Evolutionary conservation across 2,888 invertebrate species (phyloP).

Genomic region (Tetranychus piercei): DNA sequence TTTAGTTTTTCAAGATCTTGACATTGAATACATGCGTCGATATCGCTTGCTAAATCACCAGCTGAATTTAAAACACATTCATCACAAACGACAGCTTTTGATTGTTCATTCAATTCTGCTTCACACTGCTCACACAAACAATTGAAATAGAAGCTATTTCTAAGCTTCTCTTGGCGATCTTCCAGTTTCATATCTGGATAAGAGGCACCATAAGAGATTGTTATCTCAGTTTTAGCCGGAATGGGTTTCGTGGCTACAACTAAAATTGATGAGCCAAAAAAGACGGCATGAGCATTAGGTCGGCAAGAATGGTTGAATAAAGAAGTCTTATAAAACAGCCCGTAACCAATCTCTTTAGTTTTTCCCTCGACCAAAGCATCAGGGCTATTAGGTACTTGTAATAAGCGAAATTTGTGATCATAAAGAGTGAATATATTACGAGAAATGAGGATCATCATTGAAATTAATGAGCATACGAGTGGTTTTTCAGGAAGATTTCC

Average conservation of each 20-base stretch:
- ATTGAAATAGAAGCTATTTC: conserved; percentile 15
- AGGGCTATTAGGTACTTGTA: background rate
- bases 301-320: conserved; percentile 21
- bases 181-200: background rate
- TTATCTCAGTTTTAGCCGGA: conserved; percentile 16
- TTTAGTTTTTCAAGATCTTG: too few relatives aligned
- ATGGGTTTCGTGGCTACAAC: conserved; percentile 13
- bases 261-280: conserved; percentile 12
- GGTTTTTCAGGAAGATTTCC: background rate
- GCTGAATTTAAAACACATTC: background rate
- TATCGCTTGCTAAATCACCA: too few relatives aligned
- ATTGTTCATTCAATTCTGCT: background rate
- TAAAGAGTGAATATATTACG: conserved; percentile 5
- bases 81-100: background rate
- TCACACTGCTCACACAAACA: conserved; percentile 17
- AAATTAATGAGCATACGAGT: background rate
- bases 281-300: conserved; percentile 17
- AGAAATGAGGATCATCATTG: background rate
- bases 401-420: background rate
- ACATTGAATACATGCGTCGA: too few relatives aligned
- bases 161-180: conserved; percentile 13
- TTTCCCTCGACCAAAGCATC: background rate
- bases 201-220: conserved; percentile 20
- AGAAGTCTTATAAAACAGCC: conserved; percentile 2
- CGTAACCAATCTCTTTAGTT: background rate